Base-by-base conservation (phyloP, 1,140 invertebrate species). In the Drosophila carrolli region DNA sequence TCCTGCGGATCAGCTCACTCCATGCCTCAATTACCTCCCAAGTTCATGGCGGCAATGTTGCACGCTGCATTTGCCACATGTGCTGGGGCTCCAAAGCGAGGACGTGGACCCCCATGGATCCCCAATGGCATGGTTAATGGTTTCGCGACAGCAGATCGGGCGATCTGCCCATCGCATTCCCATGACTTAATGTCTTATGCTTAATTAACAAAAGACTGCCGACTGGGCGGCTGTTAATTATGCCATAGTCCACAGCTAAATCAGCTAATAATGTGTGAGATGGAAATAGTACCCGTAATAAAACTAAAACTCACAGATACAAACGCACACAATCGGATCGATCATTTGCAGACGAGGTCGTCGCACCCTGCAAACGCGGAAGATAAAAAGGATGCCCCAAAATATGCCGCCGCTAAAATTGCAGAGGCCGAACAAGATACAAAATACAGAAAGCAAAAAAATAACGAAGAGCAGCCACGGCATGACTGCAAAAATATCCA, bases 381-480 rank as follows among this genome's bases (percentile, higher is more conserved):
- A 89, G 84, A 89, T 89, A 80, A 84, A 89, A 86, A 88, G 83
- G 83, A 88, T 88, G 84, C 83, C 80, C 79, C 84, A 80, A 88
- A 89, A 80, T 77, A 77, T 82, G 83, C 79, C 79, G 72, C 58
- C 75, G 47, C 73, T 56, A 14, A 77, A 77, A 83, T 71, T 81
- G 82, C 73, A 81, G 44, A 75, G 82, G 63, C 82, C 43, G 57
- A 73, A 72, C 48, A 56, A 79, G 61, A 48, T 29, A 48, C 47
- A 29, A 48, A 37, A 75, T 14, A 51, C 55, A 63, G 43, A 65
- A 72, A 58, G n/a, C 10, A 16, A 51, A 66, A 59, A 51, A 68
- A 43, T 71, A 47, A 57, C n/a, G 29, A 46, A 51, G 11, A 61
- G 23, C 8, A 51, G 14, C 63, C 27, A 50, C 67, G 60, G 61